Conservation (phyloP, 2,888 invertebrate species). For the Taphrorychus bicolor region DNA sequence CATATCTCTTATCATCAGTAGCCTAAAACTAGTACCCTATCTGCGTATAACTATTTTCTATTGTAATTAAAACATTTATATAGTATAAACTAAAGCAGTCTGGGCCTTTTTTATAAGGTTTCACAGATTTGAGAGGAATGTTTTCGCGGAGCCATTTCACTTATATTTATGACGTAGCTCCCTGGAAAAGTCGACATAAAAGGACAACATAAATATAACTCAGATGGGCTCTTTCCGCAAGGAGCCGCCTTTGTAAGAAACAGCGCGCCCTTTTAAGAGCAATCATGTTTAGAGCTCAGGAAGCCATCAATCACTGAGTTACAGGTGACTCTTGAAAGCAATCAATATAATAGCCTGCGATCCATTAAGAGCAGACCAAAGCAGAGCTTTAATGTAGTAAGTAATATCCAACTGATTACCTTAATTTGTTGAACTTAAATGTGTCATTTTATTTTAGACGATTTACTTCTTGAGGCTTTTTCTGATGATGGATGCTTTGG, state of each 20-base stretch:
- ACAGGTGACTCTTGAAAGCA: constrained; percentile 20
- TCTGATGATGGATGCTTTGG: too few species aligned
- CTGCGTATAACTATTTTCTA: too few species aligned
- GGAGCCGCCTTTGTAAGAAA: constrained; percentile 27
- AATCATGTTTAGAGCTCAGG: constrained; percentile 56
- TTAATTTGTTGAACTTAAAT: neutral
- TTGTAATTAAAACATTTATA: too few species aligned
- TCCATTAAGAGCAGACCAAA: constrained; percentile 1
- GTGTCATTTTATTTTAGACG: too few species aligned
- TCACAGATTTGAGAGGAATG: too few species aligned
- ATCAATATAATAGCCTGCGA: constrained; percentile 47
- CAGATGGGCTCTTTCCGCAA: constrained; percentile 18
- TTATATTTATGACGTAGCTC: constrained; percentile 18
- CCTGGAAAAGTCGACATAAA: constrained; percentile 20
- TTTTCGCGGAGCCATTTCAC: neutral
- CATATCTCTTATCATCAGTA: too few species aligned
- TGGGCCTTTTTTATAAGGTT: too few species aligned
- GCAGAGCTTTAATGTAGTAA: neutral
- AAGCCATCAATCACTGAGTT: constrained; percentile 38
- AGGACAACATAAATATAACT: constrained; percentile 24
- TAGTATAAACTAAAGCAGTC: too few species aligned
- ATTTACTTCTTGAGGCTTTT: too few species aligned
- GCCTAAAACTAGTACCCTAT: too few species aligned
- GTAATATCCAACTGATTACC: neutral
- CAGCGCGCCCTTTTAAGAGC: constrained; percentile 44